These are phyloP conservation scores for Brachirus orientalis DNA, from an alignment of 2,113 vertebrate genomes.

Conservation along the genomic window DNA sequence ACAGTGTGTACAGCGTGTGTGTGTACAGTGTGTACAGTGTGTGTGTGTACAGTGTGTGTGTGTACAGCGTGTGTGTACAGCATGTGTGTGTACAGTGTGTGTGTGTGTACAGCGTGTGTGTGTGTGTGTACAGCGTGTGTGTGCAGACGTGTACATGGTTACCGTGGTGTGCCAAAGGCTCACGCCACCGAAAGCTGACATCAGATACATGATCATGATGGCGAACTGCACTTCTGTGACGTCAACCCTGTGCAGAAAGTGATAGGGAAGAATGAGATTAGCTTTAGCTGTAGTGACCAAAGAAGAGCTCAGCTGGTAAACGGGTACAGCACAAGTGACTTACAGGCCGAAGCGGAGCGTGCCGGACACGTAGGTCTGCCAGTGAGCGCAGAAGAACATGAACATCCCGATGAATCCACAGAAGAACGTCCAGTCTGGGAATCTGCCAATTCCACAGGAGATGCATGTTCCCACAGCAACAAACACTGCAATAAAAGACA, in stretches of 20 bases:
- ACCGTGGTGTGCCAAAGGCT: constrained; percentile 90
- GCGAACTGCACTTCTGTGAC: constrained; percentile 96
- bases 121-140: background rate
- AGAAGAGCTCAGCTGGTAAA: background rate
- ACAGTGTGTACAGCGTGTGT: no score
- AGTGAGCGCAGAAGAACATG: constrained; percentile 99
- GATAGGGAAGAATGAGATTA: background rate
- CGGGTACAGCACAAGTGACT: constrained; percentile 61
- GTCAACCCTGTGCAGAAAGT: constrained; percentile 83
- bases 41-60: no score
- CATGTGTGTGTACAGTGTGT: background rate
- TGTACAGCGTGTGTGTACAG: background rate
- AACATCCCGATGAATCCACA: constrained; percentile 94
- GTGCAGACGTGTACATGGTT: constrained; percentile 26
- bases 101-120: background rate
- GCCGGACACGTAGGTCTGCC: constrained; percentile 98
- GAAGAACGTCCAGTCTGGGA: constrained; percentile 93
- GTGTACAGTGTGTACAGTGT: background rate
- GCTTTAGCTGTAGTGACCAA: background rate
- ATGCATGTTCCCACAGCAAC: constrained; percentile 90
- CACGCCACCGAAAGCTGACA: constrained; percentile 89
- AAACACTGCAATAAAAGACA: constrained; percentile 85
- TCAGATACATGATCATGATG: constrained; percentile 88
- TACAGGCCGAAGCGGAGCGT: constrained; percentile 94
- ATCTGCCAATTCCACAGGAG: constrained; percentile 87